Evolutionary conservation across 1,140 invertebrate genomes (phyloP), one percentile per base, ranked within the genome.

Genomic region (Harpegnathos saltator): DNA sequence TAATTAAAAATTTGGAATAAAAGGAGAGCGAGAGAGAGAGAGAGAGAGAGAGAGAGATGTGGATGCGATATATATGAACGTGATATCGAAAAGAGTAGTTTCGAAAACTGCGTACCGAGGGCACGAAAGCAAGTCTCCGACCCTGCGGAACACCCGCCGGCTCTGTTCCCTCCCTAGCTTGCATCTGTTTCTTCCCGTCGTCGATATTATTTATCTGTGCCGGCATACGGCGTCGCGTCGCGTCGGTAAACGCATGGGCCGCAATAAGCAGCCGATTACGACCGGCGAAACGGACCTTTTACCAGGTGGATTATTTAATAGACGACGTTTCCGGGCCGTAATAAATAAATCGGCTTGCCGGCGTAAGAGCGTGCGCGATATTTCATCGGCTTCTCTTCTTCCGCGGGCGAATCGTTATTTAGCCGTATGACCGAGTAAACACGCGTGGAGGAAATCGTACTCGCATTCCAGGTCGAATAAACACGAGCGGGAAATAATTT

Each of bases 121-220:
- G 12, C 12, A 12, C 24, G 29, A 75, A 63, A 22, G 3, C 50
- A 75, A 75, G 24, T 29, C n/a, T n/a, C 0, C 38, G 24, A 75
- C n/a, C 15, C 24, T 50, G 24, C 24, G n/a, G 38, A 65, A 65
- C n/a, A 75, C 58, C 61, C 73, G 56, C 22, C 22, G 56, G 33
- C 14, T 74, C 17, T 65, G 59, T 65, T 75, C 52, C 15, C 17
- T 75, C 73, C 44, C 73, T 63, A 29, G 15, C 73, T 75, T 65
- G 73, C 73, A 65, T 75, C 73, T 75, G 73, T 75, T 65, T 63
- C 59, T 75, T 75, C 59, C 59, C 58, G 58, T 74, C 24, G 14
- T 22, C 38, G n/a, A 14, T 11, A 65, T 75, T 75, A 75, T 75
- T 75, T 75, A 75, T 75, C n/a, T 65, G 73, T 11, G n/a, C n/a